Evolutionary conservation across 2,113 vertebrate species (phyloP), one percentile per base, ranked within the genome.

Genomic region (Datnioides undecimradiatus): DNA sequence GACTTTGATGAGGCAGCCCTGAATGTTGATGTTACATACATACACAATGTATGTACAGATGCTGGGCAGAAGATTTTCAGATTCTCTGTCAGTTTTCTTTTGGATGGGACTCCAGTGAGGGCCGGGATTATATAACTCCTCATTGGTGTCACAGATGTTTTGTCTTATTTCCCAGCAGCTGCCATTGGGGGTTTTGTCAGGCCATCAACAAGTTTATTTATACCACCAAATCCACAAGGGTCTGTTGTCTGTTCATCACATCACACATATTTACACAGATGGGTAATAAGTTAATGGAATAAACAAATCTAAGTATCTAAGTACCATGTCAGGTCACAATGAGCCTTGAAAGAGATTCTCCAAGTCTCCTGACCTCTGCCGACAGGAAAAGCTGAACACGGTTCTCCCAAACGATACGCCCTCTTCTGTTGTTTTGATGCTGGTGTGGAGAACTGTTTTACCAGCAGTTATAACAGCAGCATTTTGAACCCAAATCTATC

Each of bases 121-220:
- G 38, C 16, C 14, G 7, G 17, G 13, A 34, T 85, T 79, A 59
- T 59, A 14, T 79, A 76, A 75, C 41, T 34, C 3, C 21, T 84
- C 25, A 14, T 23, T 38, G 27, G 45, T 62, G 19, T 67, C 55
- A 48, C 23, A 38, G 38, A 60, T 49, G 46, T 72, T 67, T 77
- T 77, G 45, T 66, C 33, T 68, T 7, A 4, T 65, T 62, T 51
- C 49, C 34, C 25, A 36, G 21, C 71, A 69, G 33, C 43, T 78
- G 73, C 57, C 27, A 43, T 54, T 41, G 14, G 64, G 27, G 19
- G 21, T 71, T 67, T 14, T 79, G 58, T 68, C 71, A 76, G 55
- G 45, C n/a, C 45, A 57, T 64, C 59, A 55, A 34, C 69, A 81
- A n/a, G 9, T 73, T 0, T 63, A 52, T 57, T 76, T 54, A 49